Evolutionary conservation across 2,888 invertebrate species (phyloP).

Genomic region (Mythimna vitellina): DNA sequence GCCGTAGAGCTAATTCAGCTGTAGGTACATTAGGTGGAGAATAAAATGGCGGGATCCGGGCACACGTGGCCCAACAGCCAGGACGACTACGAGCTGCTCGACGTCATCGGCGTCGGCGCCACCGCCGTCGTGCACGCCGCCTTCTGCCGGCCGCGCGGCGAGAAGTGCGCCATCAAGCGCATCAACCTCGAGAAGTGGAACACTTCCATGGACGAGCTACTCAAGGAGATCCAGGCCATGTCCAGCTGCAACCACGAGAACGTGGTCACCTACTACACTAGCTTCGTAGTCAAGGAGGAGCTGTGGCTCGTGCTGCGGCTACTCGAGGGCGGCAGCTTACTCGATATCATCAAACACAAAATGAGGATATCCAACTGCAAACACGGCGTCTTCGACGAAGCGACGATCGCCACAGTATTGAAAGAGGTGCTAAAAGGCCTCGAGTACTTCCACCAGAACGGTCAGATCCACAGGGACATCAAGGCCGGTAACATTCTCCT

Average conservation of each 20-base stretch:
- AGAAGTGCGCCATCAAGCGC: slow-evolving; percentile 99
- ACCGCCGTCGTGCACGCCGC: slow-evolving; percentile 99
- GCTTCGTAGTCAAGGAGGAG: slow-evolving; percentile 99
- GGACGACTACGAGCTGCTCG: slow-evolving; percentile 98
- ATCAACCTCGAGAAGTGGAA: slow-evolving; percentile 99
- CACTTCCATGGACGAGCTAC: slow-evolving; percentile 99
- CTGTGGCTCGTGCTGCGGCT: slow-evolving; percentile 99
- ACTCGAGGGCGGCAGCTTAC: slow-evolving; percentile 97
- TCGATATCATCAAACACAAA: slow-evolving; percentile 98
- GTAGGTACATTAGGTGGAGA: slow-evolving; percentile 37
- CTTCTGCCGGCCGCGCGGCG: slow-evolving; percentile 97
- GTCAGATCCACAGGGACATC: slow-evolving; percentile 97
- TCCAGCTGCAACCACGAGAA: slow-evolving; percentile 99
- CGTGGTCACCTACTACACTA: slow-evolving; percentile 99
- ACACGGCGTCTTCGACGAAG: slow-evolving; percentile 99
- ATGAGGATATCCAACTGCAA: slow-evolving; percentile 97
- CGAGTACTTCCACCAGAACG: slow-evolving; percentile 99
- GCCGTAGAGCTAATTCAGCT: slow-evolving; percentile 77
- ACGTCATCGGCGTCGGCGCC: slow-evolving; percentile 99
- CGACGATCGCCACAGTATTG: slow-evolving; percentile 99
- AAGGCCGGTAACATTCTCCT: slow-evolving; percentile 95
- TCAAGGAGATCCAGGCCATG: slow-evolving; percentile 99
- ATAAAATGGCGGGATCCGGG: slow-evolving; percentile 80
- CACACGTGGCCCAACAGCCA: slow-evolving; percentile 97
- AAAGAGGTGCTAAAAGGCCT: slow-evolving; percentile 99